Conservation (phyloP, 2,113 vertebrate genomes). For the Ibidorhyncha struthersii region DNA sequence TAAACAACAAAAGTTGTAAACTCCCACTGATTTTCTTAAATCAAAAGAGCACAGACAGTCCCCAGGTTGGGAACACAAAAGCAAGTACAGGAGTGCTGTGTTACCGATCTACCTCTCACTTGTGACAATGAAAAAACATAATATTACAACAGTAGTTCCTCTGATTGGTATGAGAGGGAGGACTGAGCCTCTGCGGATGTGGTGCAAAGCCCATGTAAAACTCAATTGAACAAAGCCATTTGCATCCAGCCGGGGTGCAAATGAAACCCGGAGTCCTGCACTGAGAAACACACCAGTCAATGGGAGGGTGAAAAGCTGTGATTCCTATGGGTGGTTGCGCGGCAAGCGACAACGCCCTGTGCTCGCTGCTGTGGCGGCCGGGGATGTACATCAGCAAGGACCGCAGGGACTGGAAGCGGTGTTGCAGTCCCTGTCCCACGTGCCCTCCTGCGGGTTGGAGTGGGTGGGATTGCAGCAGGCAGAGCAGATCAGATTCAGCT, state of each 20-base stretch:
- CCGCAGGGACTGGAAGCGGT: background rate
- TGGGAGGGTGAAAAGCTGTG: background rate
- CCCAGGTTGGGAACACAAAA: background rate
- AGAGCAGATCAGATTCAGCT: background rate
- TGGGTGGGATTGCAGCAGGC: background rate
- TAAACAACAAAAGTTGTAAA: background rate
- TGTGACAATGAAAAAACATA: background rate
- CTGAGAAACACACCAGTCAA: background rate
- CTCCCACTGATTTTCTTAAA: background rate
- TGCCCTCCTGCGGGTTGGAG: background rate
- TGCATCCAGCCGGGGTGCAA: background rate
- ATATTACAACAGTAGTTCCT: background rate
- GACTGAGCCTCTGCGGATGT: background rate
- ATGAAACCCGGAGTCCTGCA: background rate
- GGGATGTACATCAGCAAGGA: background rate
- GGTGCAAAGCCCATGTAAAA: background rate
- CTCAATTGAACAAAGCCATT: background rate
- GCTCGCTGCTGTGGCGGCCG: background rate
- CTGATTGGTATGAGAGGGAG: background rate
- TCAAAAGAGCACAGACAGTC: background rate
- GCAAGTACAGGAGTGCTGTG: background rate
- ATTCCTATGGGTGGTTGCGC: rapidly evolving
- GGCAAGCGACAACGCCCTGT: background rate
- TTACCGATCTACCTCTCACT: background rate
- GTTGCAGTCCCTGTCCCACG: background rate